phyloP scores from a whole-genome alignment of 2,888 invertebrate species.

The Phrixothrix hirtus region DNA sequence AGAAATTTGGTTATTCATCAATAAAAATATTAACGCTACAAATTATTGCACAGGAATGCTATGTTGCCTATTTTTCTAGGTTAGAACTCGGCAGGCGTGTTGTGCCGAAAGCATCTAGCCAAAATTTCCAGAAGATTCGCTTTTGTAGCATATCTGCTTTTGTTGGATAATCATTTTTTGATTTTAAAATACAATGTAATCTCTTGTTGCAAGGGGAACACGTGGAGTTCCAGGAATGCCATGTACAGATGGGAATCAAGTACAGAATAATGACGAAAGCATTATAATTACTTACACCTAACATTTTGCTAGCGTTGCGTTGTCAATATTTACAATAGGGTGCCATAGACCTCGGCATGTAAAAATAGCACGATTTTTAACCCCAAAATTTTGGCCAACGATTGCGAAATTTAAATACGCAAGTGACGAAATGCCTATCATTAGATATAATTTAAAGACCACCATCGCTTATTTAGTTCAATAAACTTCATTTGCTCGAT shows the following conservation, averaged over 20 bases:
- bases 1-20: too few relatives aligned
- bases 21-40: too few relatives aligned
- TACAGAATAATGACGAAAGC: background rate
- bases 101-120: too few relatives aligned
- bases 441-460: background rate
- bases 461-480: constrained; percentile 26
- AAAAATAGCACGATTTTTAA: too few relatives aligned
- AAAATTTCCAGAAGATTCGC: too few relatives aligned
- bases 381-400: too few relatives aligned
- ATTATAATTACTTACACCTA: background rate
- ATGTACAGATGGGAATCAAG: background rate
- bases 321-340: background rate
- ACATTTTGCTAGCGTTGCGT: background rate
- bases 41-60: too few relatives aligned
- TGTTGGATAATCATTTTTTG: too few relatives aligned
- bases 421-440: background rate
- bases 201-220: background rate
- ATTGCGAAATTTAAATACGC: background rate
- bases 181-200: too few relatives aligned
- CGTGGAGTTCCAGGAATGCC: background rate
- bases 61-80: too few relatives aligned
- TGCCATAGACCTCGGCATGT: background rate
- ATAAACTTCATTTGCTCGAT: constrained; percentile 13
- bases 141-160: too few relatives aligned
- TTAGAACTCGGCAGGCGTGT: too few relatives aligned